Base-by-base conservation (phyloP, 2,113 vertebrate genomes). In the Ciconia maguari region DNA sequence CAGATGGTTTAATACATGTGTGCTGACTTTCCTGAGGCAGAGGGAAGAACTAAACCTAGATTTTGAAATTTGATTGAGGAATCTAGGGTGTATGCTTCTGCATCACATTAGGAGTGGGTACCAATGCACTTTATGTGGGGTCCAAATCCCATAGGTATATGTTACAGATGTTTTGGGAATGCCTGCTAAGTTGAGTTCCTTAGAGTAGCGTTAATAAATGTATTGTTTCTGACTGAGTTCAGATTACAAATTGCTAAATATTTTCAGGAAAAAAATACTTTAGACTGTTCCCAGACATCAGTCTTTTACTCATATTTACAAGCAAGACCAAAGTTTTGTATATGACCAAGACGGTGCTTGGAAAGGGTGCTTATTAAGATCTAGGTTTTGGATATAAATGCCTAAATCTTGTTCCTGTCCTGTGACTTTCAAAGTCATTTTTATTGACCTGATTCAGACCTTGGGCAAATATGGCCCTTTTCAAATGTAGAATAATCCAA, bases 281-380 rank as follows among this genome's bases (percentile, higher is more conserved):
- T 4, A 19, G n/a, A 38, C 74, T 7, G 1, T 78, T 69, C 49
- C 12, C 25, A 70, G 64, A 6, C 25, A 8, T 42, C 0, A 0
- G 7, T 52, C 16, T 86, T 58, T 41, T 70, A 16, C 24, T 26
- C 7, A 22, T 58, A 29, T 11, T 66, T 84, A 49, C 22, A 71
- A 70, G 36, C 41, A 89, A 57, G 29, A 52, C 5, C 10, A 62
- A 44, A 26, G 16, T 24, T 78, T 38, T 66, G 15, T 70, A 6
- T 74, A 38, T 42, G 48, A 38, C 48, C 10, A 41, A 57, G 34
- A 61, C 24, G 13, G 6, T 44, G 27, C 51, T 60, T 55, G 30
- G 44, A 54, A 72, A 74, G 10, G 21, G 7, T 1, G 1, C 20
- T 51, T 46, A 25, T 24, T 32, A 54, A 49, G 41, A 49, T 36